phyloP scores from a whole-genome alignment of 1,140 invertebrate species.

The Drosophila burlai region DNA sequence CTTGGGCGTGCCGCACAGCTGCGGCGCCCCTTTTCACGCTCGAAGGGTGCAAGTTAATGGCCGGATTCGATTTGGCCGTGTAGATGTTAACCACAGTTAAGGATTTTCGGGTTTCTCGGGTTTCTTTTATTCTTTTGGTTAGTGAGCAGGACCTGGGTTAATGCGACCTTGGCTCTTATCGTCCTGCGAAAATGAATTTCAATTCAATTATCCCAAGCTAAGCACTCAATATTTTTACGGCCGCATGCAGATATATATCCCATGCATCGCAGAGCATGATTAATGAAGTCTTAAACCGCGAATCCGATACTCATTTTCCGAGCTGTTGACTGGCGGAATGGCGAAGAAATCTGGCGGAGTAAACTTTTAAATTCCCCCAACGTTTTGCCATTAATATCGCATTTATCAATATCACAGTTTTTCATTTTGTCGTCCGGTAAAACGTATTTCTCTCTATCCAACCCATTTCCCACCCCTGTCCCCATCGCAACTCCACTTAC shows the following conservation, averaged over 20 bases:
- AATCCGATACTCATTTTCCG: constrained; percentile 62
- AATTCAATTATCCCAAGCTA: constrained; percentile 29
- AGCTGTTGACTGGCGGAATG: constrained; percentile 15
- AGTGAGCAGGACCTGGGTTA: constrained; percentile 29
- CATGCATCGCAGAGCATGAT: constrained; percentile 31
- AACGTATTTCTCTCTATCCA: constrained; percentile 67
- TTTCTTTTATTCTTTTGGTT: constrained; percentile 15
- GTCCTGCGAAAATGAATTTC: constrained; percentile 26
- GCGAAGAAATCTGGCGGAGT: constrained; percentile 11
- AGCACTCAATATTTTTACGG: constrained; percentile 11
- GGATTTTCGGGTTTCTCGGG: constrained; percentile 41
- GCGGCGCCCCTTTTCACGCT: constrained; percentile 58
- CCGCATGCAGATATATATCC: constrained; percentile 3
- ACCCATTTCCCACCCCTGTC: constrained; percentile 3
- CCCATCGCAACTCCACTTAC: constrained; percentile 27
- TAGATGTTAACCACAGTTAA: constrained; percentile 55
- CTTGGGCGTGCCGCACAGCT: constrained; percentile 34
- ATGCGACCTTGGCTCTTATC: constrained; percentile 44
- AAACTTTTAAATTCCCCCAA: constrained; percentile 74
- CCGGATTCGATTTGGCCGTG: constrained; percentile 52
- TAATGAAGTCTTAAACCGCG: constrained; percentile 69
- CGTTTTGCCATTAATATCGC: constrained; percentile 78
- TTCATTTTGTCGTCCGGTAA: constrained; percentile 72
- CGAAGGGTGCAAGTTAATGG: constrained; percentile 58
- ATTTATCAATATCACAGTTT: constrained; percentile 83